phyloP scores from a whole-genome alignment of 2,113 vertebrate genomes.

The Odontophorus gujanensis region DNA sequence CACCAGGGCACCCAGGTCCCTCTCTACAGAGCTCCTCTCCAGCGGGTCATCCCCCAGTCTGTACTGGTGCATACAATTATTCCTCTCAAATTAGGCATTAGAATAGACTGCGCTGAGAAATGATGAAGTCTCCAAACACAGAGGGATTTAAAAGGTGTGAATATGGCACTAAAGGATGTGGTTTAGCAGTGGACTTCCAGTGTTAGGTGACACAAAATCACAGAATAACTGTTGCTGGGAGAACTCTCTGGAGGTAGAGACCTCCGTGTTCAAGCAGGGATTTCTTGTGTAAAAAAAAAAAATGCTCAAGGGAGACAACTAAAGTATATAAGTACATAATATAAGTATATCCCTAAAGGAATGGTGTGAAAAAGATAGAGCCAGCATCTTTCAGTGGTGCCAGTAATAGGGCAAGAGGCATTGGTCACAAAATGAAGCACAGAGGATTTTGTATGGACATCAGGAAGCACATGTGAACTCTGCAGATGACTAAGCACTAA shows the following conservation, averaged over 20 bases:
- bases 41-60: too few species aligned
- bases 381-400: background rate
- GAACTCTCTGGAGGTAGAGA: background rate
- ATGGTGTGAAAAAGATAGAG: background rate
- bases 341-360: background rate
- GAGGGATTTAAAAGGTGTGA: background rate
- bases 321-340: background rate
- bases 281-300: background rate
- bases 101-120: background rate
- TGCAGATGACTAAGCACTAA: background rate
- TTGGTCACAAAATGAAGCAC: background rate
- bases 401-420: background rate
- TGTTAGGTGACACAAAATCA: background rate
- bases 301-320: background rate
- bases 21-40: too few species aligned
- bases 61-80: too few species aligned
- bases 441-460: background rate
- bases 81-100: too few species aligned
- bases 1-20: too few species aligned
- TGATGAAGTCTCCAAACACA: background rate
- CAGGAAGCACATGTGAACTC: background rate
- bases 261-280: background rate
- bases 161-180: background rate
- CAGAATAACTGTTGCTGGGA: background rate
- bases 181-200: background rate